phyloP scores from a whole-genome alignment of 1,140 invertebrate genomes.

The Drosophila pallidifrons region DNA sequence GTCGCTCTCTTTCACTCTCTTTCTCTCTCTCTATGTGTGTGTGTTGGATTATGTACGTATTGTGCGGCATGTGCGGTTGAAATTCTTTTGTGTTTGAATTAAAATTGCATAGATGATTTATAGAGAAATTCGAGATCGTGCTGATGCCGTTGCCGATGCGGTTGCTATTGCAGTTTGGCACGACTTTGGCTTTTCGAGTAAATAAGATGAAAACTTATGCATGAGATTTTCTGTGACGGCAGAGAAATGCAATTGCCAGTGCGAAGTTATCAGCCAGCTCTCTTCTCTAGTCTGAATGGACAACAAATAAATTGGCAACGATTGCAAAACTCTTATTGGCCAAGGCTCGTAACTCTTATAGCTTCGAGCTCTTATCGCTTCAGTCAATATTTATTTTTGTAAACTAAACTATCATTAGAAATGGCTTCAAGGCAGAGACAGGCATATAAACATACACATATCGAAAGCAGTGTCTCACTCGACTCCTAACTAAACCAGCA shows the following conservation, averaged over 20 bases:
- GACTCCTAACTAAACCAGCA: constrained; percentile 54
- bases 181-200: constrained; percentile 46
- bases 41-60: constrained; percentile 12
- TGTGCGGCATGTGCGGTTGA: constrained; percentile 50
- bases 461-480: not conserved
- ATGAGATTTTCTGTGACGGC: constrained; percentile 55
- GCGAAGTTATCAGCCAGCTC: not conserved
- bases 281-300: constrained; percentile 3
- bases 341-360: constrained; percentile 19
- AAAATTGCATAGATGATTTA: constrained; percentile 81
- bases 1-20: constrained; percentile 8
- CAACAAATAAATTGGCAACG: constrained; percentile 42
- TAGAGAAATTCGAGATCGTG: constrained; percentile 60
- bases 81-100: constrained; percentile 82
- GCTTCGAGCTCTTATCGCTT: constrained; percentile 12
- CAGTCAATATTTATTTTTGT: constrained; percentile 64
- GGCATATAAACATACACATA: not conserved
- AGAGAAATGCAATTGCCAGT: constrained; percentile 14
- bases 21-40: not conserved
- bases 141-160: constrained; percentile 24
- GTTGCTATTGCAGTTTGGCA: constrained; percentile 27
- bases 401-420: constrained; percentile 50
- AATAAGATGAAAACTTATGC: constrained; percentile 74
- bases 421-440: constrained; percentile 9
- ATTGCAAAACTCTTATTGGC: constrained; percentile 11